A percentile compares a stretch with the other conserved stretches of the same genome.
Conservation (phyloP, 2,797 vertebrate genomes). For the Channallabes apus region DNA sequence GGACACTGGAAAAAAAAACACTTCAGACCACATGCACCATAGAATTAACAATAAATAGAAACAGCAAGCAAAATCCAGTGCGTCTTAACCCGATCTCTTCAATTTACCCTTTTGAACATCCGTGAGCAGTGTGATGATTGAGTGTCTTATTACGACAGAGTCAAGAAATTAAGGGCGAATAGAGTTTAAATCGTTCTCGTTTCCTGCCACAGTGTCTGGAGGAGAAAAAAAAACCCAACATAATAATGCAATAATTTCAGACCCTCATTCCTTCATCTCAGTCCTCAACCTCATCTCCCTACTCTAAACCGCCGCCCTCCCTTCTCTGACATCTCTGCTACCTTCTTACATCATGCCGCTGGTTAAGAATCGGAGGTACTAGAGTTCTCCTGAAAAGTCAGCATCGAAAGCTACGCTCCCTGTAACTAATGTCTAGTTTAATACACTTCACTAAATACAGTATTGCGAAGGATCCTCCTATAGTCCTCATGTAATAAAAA, state of each 20-base stretch:
- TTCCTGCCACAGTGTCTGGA: neutral
- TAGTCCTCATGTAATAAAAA: neutral
- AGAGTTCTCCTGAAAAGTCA: conserved; percentile 34
- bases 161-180: neutral
- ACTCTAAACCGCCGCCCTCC: neutral
- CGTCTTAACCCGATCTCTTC: neutral
- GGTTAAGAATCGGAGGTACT: conserved; percentile 22
- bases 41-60: neutral
- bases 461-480: conserved; percentile 42
- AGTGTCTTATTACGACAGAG: neutral
- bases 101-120: neutral
- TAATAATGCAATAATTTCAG: neutral
- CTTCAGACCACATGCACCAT: neutral
- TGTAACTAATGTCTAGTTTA: conserved; percentile 45
- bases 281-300: no score
- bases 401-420: conserved; percentile 26
- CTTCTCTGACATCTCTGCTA: neutral
- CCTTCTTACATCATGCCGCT: neutral
- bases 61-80: neutral
- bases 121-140: neutral
- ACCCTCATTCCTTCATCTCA: neutral
- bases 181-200: neutral
- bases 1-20: neutral
- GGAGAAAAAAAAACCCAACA: neutral
- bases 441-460: conserved; percentile 46